Evolutionary conservation across 2,888 invertebrate genomes (phyloP).

Genomic region (Heliconius charithonia): DNA sequence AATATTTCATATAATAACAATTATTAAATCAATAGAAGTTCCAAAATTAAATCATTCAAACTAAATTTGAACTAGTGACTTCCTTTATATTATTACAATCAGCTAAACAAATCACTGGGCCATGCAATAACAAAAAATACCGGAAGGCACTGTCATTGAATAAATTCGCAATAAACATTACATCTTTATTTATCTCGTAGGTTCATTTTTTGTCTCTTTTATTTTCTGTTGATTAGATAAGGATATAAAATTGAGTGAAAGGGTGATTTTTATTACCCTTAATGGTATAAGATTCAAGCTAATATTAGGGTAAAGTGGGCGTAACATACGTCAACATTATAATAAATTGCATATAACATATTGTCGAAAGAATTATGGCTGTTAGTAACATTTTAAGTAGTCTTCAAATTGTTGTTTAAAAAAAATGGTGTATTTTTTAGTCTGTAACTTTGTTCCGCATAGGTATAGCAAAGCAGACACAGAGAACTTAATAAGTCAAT

Average conservation of each 20-base stretch:
- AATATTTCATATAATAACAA: not conserved
- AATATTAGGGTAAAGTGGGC: slow-evolving; percentile 75
- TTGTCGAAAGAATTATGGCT: slow-evolving; percentile 29
- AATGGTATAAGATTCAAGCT: slow-evolving; percentile 59
- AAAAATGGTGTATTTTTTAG: not conserved
- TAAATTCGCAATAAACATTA: slow-evolving; percentile 68
- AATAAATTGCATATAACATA: slow-evolving; percentile 65
- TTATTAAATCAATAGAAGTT: too few relatives aligned
- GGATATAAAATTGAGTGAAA: slow-evolving; percentile 48
- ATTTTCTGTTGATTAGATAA: slow-evolving; percentile 46
- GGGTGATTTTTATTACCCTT: slow-evolving; percentile 52
- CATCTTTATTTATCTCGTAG: slow-evolving; percentile 56
- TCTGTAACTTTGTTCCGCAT: too few relatives aligned
- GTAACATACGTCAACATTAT: slow-evolving; percentile 70
- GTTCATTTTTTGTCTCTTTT: slow-evolving; percentile 52
- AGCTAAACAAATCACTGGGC: not conserved
- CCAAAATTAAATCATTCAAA: not conserved
- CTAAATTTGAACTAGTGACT: not conserved
- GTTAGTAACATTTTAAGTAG: not conserved
- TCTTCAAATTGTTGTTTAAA: not conserved
- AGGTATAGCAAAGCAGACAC: too few relatives aligned
- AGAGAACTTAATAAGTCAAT: not conserved
- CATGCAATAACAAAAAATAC: slow-evolving; percentile 29
- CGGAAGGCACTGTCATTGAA: slow-evolving; percentile 54
- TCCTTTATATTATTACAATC: not conserved